phyloP scores from a whole-genome alignment of 2,113 vertebrate species.

The Gallinago undulata region DNA sequence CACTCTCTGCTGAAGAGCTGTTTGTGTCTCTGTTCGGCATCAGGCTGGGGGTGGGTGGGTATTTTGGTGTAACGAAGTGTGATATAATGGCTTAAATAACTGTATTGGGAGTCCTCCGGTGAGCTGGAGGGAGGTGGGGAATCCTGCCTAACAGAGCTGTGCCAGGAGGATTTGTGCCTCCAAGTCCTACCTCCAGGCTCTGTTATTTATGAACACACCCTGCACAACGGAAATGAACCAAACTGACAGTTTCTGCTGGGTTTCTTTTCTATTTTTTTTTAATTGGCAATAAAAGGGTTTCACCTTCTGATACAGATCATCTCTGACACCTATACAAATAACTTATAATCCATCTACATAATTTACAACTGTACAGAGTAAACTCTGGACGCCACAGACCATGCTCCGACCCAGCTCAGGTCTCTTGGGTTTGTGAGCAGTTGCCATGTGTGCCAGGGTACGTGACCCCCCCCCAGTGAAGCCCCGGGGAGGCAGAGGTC shows the following conservation, averaged over 20 bases:
- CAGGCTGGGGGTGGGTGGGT: too few relatives aligned
- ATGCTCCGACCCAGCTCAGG: accelerated
- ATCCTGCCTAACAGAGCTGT: background rate
- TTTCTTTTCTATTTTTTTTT: background rate
- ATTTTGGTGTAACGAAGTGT: background rate
- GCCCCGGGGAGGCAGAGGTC: background rate
- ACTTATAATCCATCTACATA: conserved; percentile 47
- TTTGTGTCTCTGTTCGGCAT: background rate
- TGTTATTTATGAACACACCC: background rate
- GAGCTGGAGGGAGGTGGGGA: background rate
- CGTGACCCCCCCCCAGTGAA: background rate
- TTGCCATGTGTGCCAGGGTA: background rate
- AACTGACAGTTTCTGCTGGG: background rate
- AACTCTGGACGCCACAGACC: background rate
- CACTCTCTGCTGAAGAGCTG: accelerated
- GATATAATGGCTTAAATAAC: background rate
- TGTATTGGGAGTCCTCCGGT: background rate
- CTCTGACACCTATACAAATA: conserved; percentile 47
- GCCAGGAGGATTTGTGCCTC: background rate
- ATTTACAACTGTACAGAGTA: conserved; percentile 40
- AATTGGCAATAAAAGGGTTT: background rate
- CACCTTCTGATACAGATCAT: background rate
- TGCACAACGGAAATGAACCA: background rate
- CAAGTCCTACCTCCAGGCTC: background rate
- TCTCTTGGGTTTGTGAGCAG: background rate